A percentile compares a stretch with the other conserved stretches of the same genome.
These are phyloP conservation scores for Charaxes varanes DNA, from an alignment of 1,140 invertebrate genomes.

Conservation along the genomic window DNA sequence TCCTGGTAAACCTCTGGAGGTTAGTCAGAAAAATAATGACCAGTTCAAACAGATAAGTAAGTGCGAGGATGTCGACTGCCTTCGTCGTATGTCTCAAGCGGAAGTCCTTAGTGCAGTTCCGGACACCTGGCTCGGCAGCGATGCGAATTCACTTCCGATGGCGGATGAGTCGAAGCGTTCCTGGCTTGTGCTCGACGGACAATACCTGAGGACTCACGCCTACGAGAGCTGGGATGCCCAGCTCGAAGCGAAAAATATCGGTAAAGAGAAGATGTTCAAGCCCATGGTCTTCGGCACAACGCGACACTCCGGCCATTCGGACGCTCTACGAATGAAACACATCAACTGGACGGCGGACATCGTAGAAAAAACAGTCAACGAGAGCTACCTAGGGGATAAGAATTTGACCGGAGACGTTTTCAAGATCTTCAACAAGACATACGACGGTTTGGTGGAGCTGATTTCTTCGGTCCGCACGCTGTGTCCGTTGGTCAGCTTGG, in stretches of 20 bases:
- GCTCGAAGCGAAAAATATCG: conserved; percentile 53
- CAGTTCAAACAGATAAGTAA: conserved; percentile 75
- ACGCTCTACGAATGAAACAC: conserved; percentile 74
- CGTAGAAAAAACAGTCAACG: conserved; percentile 77
- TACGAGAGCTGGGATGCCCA: conserved; percentile 75
- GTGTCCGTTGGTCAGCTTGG: conserved; percentile 82
- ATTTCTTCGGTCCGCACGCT: conserved; percentile 86
- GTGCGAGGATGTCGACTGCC: conserved; percentile 74
- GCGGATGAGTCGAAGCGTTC: conserved; percentile 78
- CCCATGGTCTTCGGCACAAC: conserved; percentile 83
- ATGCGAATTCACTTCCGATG: conserved; percentile 76
- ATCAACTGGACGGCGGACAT: conserved; percentile 77
- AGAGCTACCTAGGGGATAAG: conserved; percentile 78
- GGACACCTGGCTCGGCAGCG: conserved; percentile 77
- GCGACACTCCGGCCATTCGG: conserved; percentile 79
- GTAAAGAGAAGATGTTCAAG: conserved; percentile 55
- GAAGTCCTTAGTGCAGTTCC: conserved; percentile 80
- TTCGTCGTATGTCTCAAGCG: conserved; percentile 76
- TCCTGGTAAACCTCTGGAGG: conserved; percentile 76
- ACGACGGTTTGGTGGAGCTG: conserved; percentile 80
- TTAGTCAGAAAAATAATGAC: conserved; percentile 77
- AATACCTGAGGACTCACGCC: conserved; percentile 78
- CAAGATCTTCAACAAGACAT: conserved; percentile 78
- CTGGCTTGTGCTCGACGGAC: conserved; percentile 84
- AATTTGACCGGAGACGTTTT: conserved; percentile 77